A percentile compares a stretch with the other conserved stretches of the same genome.
phyloP scores from a whole-genome alignment of 2,797 vertebrate species.

The Takifugu rubripes region DNA sequence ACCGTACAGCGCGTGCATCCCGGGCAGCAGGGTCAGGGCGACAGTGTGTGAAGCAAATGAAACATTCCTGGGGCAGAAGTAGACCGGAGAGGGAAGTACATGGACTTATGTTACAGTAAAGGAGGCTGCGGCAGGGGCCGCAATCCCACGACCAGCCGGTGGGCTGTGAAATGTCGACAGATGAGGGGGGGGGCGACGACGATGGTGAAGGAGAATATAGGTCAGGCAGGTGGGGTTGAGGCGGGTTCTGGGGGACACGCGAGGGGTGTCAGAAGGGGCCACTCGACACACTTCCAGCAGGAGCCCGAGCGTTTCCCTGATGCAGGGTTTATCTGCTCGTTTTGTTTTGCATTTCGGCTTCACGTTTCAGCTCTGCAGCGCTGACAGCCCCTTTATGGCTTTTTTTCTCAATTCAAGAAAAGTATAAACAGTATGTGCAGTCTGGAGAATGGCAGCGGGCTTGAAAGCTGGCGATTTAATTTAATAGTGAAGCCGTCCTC shows the following conservation, averaged over 20 bases:
- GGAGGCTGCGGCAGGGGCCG: slow-evolving; percentile 26
- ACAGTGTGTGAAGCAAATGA: slow-evolving; percentile 44
- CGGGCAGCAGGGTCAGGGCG: slow-evolving; percentile 32
- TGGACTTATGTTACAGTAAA: slow-evolving; percentile 39
- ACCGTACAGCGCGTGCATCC: slow-evolving; percentile 42
- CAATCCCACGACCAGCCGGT: slow-evolving; percentile 27
- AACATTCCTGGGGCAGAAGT: slow-evolving; percentile 16
- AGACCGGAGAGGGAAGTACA: background rate
- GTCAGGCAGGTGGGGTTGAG: slow-evolving; percentile 73
- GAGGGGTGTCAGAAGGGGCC: slow-evolving; percentile 29
- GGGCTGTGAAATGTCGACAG: slow-evolving; percentile 36
- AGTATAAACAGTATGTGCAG: slow-evolving; percentile 1
- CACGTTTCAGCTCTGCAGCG: background rate
- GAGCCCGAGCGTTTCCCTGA: slow-evolving; percentile 39
- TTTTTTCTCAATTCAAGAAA: background rate
- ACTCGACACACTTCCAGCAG: slow-evolving; percentile 28
- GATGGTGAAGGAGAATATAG: slow-evolving; percentile 57
- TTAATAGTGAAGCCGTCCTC: slow-evolving; percentile 26
- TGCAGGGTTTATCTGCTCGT: slow-evolving; percentile 2
- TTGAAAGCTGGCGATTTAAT: slow-evolving; percentile 33
- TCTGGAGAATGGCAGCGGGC: slow-evolving; percentile 8
- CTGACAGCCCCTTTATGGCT: background rate
- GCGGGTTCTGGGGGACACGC: slow-evolving; percentile 59
- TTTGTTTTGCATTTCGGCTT: slow-evolving; percentile 1
- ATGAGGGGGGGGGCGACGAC: slow-evolving; percentile 26